Evolutionary conservation across 2,113 vertebrate species (phyloP), one percentile per base, ranked within the genome.

Genomic region (Ammodytes marinus): DNA sequence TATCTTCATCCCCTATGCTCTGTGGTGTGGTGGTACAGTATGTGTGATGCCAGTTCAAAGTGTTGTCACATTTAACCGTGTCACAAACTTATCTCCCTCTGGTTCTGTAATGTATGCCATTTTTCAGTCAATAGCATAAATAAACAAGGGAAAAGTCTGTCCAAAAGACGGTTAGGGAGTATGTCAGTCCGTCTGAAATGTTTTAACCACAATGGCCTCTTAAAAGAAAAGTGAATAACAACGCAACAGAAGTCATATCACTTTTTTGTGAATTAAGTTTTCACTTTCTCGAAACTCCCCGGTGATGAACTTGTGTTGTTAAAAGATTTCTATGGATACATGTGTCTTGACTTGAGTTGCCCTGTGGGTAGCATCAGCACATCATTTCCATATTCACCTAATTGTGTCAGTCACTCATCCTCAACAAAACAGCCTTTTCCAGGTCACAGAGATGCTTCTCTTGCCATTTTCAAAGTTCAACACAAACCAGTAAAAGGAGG

Each of bases 1-100:
- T 94, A 95, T 95, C 88, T 94, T 92, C 77, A 93, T 93, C 93
- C 90, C 27, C 83, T 78, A 3, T 72, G 82, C 85, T 89, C 86
- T 9, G 70, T 68, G 80, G 64, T 79, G 84, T 82, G 79, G 76
- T 83, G 88, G 69, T 86, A 85, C 90, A 94, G 89, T 82, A 86
- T 90, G 90, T 93, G 89, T 90, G 91, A 93, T 49, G 69, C 87
- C 85, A 92, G 90, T 95, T 94, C 91, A 94, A 94, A 94, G 93
- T 93, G 89, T 80, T 92, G 91, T 92, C 89, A 80, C 79, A 88
- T 92, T 88, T 82, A 83, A 90, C 86, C 89, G 75, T 91, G 83
- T 90, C 88, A 90, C 77, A 86, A 92, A 90, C 87, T 92, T 90
- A 93, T 91, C 85, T 78, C 76, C 81, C 76, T 77, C 57, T 13